phyloP scores from a whole-genome alignment of 2,888 invertebrate genomes.

The Branchipolynoe longqiensis region DNA sequence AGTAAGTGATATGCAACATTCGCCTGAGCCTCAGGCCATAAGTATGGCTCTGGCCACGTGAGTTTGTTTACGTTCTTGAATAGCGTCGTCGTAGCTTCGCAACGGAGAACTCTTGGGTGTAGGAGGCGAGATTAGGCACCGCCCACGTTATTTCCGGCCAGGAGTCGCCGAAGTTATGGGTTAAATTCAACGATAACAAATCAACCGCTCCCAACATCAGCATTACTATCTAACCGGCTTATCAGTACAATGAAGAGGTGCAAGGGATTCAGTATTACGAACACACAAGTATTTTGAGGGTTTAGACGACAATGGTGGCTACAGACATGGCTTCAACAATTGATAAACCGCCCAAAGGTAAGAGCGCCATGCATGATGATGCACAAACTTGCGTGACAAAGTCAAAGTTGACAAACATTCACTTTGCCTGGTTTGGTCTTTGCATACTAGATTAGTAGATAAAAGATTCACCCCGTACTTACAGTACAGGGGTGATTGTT shows the following conservation, averaged over 20 bases:
- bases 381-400: too few species aligned
- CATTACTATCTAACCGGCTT: background rate
- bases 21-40: too few species aligned
- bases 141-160: constrained; percentile 21
- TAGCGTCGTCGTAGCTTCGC: constrained; percentile 13
- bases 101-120: constrained; percentile 11
- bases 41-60: constrained; percentile 28
- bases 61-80: constrained; percentile 17
- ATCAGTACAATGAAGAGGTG: background rate
- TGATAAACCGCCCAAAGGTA: constrained; percentile 43
- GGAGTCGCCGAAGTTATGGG: constrained; percentile 18
- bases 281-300: background rate
- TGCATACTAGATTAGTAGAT: background rate
- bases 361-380: background rate
- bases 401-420: too few species aligned
- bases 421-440: background rate
- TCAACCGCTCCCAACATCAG: background rate
- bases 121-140: constrained; percentile 16
- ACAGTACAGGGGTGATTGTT: too few species aligned
- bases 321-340: constrained; percentile 38
- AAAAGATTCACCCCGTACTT: background rate
- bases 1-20: too few species aligned
- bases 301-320: constrained; percentile 17
- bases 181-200: background rate
- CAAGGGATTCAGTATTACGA: background rate